These are phyloP conservation scores for Musca vetustissima DNA, from an alignment of 1,140 invertebrate genomes.

Conservation along the genomic window DNA sequence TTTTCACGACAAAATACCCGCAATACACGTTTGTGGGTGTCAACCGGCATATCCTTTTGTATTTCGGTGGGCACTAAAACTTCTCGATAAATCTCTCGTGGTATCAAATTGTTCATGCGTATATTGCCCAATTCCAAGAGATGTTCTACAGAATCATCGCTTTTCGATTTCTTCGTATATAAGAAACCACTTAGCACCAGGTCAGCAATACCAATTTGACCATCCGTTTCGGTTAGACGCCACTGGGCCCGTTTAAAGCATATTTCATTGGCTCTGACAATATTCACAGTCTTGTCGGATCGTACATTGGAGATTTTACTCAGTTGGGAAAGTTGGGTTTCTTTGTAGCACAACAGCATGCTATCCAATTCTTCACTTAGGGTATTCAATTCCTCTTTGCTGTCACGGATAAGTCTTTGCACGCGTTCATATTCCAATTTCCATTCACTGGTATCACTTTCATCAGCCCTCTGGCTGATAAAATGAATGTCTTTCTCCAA, in stretches of 20 bases:
- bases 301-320: constrained; percentile 59
- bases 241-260: constrained; percentile 99
- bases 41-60: constrained; percentile 86
- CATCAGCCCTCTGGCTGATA: constrained; percentile 76
- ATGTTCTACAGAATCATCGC: constrained; percentile 96
- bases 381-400: constrained; percentile 83
- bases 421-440: constrained; percentile 73
- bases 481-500: constrained; percentile 91
- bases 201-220: constrained; percentile 95
- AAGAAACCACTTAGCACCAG: constrained; percentile 94
- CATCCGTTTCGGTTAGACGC: constrained; percentile 95
- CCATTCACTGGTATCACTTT: constrained; percentile 67
- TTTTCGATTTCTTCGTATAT: constrained; percentile 95
- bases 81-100: constrained; percentile 92
- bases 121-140: constrained; percentile 96
- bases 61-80: constrained; percentile 86
- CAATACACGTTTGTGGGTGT: constrained; percentile 76
- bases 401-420: constrained; percentile 75
- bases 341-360: constrained; percentile 86
- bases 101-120: constrained; percentile 90
- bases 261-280: constrained; percentile 91
- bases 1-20: constrained; percentile 88
- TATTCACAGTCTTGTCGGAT: constrained; percentile 69
- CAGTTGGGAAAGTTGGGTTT: constrained; percentile 71
- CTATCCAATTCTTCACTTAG: constrained; percentile 92